A percentile compares a stretch with the other conserved stretches of the same genome.
These are phyloP conservation scores for Hiodon tergisus DNA, from an alignment of 2,113 vertebrate genomes.

Conservation along the genomic window DNA sequence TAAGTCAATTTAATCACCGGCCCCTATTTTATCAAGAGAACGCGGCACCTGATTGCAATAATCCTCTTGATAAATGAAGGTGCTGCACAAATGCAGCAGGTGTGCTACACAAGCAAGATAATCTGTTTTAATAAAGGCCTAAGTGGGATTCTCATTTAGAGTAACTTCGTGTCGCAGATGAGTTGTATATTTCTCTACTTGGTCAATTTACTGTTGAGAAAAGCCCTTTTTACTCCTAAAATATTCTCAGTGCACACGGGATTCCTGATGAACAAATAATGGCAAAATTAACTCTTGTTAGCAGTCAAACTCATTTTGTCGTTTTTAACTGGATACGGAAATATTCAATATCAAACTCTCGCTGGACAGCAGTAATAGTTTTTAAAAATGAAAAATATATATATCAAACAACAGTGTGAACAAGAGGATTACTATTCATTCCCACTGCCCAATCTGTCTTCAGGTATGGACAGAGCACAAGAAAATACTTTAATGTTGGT, in stretches of 20 bases:
- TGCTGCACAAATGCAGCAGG: conserved; percentile 38
- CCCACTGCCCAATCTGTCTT: not conserved
- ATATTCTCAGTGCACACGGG: not conserved
- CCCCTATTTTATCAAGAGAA: conserved; percentile 38
- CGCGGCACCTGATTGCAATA: conserved; percentile 55
- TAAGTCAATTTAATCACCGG: conserved; percentile 54
- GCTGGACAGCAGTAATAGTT: not conserved
- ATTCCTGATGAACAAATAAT: not conserved
- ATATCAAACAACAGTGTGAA: not conserved
- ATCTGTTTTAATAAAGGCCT: conserved; percentile 59
- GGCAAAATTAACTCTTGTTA: not conserved
- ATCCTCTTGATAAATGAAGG: conserved; percentile 50
- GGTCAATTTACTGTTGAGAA: conserved; percentile 25
- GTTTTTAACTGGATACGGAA: not conserved
- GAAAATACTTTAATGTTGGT: conserved; percentile 32
- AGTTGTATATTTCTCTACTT: conserved; percentile 46
- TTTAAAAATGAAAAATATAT: not conserved
- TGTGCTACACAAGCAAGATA: conserved; percentile 44
- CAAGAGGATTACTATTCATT: conserved; percentile 16
- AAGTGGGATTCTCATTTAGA: conserved; percentile 46
- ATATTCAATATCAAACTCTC: not conserved
- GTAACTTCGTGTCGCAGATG: conserved; percentile 40
- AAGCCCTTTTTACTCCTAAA: not conserved
- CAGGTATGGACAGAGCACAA: conserved; percentile 19
- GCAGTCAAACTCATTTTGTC: not conserved